phyloP scores from a whole-genome alignment of 2,888 invertebrate species.

The Apamea epomidion region DNA sequence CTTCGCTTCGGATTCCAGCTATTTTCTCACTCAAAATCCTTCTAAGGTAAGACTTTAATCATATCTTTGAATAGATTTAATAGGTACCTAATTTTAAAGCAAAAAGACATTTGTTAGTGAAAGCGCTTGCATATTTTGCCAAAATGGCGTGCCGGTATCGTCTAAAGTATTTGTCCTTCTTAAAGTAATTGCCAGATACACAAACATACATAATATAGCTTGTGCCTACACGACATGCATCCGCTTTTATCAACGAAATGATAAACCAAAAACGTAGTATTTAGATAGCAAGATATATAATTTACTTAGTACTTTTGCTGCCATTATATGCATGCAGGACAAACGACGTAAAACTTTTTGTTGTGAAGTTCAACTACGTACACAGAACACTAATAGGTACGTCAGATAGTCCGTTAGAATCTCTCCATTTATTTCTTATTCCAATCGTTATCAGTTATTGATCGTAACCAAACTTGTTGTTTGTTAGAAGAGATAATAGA shows the following conservation, averaged over 20 bases:
- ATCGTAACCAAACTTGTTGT: neutral
- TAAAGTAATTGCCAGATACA: neutral
- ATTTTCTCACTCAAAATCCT: neutral
- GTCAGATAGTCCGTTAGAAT: neutral
- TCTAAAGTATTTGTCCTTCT: slow-evolving; percentile 10
- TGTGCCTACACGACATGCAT: neutral
- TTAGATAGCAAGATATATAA: neutral
- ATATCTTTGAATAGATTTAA: neutral
- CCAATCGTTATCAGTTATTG: slow-evolving; percentile 10
- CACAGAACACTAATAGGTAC: no score
- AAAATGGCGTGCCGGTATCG: slow-evolving; percentile 31
- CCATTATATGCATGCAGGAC: slow-evolving; percentile 5
- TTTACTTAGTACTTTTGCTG: neutral
- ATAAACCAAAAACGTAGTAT: neutral
- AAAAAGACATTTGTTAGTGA: neutral
- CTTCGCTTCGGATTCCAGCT: neutral
- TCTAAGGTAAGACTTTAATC: slow-evolving; percentile 37
- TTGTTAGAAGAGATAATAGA: no score
- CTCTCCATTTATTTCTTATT: neutral
- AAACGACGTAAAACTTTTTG: neutral
- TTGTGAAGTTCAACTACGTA: no score
- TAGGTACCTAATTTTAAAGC: neutral
- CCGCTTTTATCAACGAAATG: neutral
- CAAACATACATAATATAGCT: no score
- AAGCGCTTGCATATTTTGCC: neutral